These are phyloP conservation scores for Hippocampus guttulatus DNA, from an alignment of 2,113 vertebrate genomes.

Conservation along the genomic window DNA sequence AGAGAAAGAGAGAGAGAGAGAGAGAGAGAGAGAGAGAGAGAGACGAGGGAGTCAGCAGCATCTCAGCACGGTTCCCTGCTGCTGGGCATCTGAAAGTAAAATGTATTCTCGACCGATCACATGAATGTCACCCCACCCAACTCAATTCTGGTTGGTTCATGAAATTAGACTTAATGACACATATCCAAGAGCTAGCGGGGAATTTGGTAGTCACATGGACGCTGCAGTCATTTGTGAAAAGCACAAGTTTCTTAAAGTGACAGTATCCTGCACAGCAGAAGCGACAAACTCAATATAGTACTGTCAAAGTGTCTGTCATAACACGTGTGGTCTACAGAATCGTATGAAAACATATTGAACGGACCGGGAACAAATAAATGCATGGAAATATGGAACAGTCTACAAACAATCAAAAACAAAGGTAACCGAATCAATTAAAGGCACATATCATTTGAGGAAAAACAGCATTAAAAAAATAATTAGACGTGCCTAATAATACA, in stretches of 20 bases:
- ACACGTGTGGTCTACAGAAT: neutral
- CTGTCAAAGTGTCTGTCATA: neutral
- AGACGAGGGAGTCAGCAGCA: conserved; percentile 26
- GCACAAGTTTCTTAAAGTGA: conserved; percentile 59
- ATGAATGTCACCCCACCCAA: neutral
- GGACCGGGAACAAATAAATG: neutral
- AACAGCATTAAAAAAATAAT: neutral
- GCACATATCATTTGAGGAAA: neutral
- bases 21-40: conserved; percentile 32
- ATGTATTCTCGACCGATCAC: conserved; percentile 3
- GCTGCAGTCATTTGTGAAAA: conserved; percentile 36
- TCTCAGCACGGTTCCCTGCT: conserved; percentile 28
- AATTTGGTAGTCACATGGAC: conserved; percentile 15
- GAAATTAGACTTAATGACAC: neutral
- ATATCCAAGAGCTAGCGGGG: neutral
- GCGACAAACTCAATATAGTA: neutral
- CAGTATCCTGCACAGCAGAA: conserved; percentile 14
- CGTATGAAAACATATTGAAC: neutral
- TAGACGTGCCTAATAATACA: neutral
- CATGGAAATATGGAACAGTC: neutral
- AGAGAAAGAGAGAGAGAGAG: conserved; percentile 33
- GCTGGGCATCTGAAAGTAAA: neutral
- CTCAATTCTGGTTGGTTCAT: neutral
- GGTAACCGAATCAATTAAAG: no score
- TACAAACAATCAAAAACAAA: neutral